Percentiles rank a stretch among this genome's conserved stretches.
These are phyloP conservation scores for Anabas testudineus DNA, from an alignment of 2,797 vertebrate species.

Conservation along the genomic window DNA sequence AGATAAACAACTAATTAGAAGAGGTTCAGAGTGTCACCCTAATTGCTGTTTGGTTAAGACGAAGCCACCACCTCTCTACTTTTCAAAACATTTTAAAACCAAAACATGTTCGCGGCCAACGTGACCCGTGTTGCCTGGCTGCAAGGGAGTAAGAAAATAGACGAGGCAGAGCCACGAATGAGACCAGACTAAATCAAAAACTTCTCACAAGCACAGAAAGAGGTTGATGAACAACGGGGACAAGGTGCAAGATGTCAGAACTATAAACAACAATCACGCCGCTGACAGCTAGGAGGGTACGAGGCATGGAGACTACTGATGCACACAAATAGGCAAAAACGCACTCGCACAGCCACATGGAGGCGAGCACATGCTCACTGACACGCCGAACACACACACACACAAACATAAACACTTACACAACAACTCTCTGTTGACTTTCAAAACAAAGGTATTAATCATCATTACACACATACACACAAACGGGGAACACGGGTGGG, in stretches of 20 bases:
- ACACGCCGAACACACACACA: slow-evolving; percentile 1
- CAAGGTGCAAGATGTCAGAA: slow-evolving; percentile 71
- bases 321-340: slow-evolving; percentile 48
- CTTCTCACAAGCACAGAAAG: slow-evolving; percentile 38
- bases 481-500: slow-evolving; percentile 64
- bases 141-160: not conserved
- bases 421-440: slow-evolving; percentile 75
- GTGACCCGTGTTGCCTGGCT: slow-evolving; percentile 27
- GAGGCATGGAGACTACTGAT: slow-evolving; percentile 52
- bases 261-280: slow-evolving; percentile 69
- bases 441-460: slow-evolving; percentile 87
- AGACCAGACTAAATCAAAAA: slow-evolving; percentile 54
- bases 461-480: slow-evolving; percentile 79
- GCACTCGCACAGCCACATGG: slow-evolving; percentile 23
- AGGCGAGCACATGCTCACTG: slow-evolving; percentile 19
- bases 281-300: slow-evolving; percentile 60
- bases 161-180: slow-evolving; percentile 8
- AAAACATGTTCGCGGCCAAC: slow-evolving; percentile 13
- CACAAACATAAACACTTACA: not conserved
- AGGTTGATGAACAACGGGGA: slow-evolving; percentile 63
- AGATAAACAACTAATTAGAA: slow-evolving; percentile 71
- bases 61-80: slow-evolving; percentile 34
- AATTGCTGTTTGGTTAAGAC: slow-evolving; percentile 55
- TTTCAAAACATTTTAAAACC: slow-evolving; percentile 52
- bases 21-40: slow-evolving; percentile 47